Evolutionary conservation across 2,113 vertebrate species (phyloP).

Genomic region (Perognathus longimembris): DNA sequence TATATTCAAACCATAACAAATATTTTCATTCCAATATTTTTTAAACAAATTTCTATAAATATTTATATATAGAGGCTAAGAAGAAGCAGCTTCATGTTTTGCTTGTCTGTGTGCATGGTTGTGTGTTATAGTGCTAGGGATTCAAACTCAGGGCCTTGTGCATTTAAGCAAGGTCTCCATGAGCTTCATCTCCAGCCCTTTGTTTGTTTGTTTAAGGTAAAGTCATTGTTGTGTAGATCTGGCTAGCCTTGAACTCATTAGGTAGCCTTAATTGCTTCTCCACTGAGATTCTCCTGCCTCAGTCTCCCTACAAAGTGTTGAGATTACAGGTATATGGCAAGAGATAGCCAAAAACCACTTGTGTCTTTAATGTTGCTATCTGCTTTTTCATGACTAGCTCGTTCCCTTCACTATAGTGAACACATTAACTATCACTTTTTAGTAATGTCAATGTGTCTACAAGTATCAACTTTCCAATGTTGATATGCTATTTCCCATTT

Average conservation of each 20-base stretch:
- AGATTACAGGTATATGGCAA: background rate
- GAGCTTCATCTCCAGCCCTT: too few species aligned
- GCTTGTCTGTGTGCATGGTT: too few species aligned
- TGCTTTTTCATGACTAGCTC: constrained; percentile 7
- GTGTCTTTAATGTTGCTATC: background rate
- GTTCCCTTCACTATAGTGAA: background rate
- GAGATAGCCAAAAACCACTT: background rate
- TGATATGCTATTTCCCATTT: background rate
- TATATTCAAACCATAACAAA: background rate
- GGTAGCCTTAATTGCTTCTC: background rate
- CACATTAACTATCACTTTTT: background rate
- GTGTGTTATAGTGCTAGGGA: too few species aligned
- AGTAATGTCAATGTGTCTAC: background rate
- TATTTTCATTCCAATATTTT: constrained; percentile 24
- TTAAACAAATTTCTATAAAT: too few species aligned
- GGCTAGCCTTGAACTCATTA: background rate
- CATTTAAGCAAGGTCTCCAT: too few species aligned
- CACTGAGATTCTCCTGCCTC: background rate
- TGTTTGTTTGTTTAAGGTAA: background rate
- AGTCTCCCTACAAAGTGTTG: background rate
- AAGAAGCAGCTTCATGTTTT: too few species aligned
- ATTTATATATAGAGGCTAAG: too few species aligned
- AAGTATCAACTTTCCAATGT: background rate
- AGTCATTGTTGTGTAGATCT: background rate
- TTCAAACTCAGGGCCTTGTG: too few species aligned